phyloP scores from a whole-genome alignment of 92 coral and sea anemone species.

The Epizoanthus stellaris region DNA sequence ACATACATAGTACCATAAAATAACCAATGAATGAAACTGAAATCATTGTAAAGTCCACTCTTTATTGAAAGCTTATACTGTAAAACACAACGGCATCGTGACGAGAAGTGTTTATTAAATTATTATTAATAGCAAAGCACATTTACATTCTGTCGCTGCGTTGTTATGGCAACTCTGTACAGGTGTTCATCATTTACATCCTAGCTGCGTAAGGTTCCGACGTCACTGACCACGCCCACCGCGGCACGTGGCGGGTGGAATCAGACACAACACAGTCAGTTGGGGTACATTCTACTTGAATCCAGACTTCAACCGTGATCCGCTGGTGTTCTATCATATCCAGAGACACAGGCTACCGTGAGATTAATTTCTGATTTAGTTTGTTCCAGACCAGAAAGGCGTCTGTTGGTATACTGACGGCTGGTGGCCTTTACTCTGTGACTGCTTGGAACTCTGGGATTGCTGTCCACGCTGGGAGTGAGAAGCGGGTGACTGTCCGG shows the following conservation, averaged over 20 bases:
- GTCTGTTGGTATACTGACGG: slow-evolving; percentile 73
- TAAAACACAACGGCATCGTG: slow-evolving; percentile 38
- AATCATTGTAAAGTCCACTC: slow-evolving; percentile 33
- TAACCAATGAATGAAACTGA: background rate
- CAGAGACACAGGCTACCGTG: slow-evolving; percentile 10
- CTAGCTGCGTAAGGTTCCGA: slow-evolving; percentile 54
- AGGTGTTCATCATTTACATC: slow-evolving; percentile 90
- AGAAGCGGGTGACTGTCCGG: slow-evolving; percentile 72
- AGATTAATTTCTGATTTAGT: slow-evolving; percentile 32
- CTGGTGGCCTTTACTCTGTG: slow-evolving; percentile 89
- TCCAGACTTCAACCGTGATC: slow-evolving; percentile 6
- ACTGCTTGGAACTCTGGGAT: slow-evolving; percentile 71
- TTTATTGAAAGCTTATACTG: slow-evolving; percentile 39
- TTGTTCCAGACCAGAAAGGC: slow-evolving; percentile 85
- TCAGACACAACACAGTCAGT: slow-evolving; percentile 39
- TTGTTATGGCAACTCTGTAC: slow-evolving; percentile 75
- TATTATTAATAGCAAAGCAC: slow-evolving; percentile 87
- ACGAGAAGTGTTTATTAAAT: slow-evolving; percentile 71
- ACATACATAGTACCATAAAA: no score
- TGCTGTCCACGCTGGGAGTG: slow-evolving; percentile 85
- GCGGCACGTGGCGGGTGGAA: background rate
- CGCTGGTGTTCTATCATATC: background rate
- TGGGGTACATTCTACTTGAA: slow-evolving; percentile 24
- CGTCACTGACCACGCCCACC: slow-evolving; percentile 25
- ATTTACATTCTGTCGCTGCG: slow-evolving; percentile 79